A percentile compares a stretch with the other conserved stretches of the same genome.
Evolutionary conservation across 1,140 invertebrate species (phyloP).

Genomic region (Brachystomella parvula): DNA sequence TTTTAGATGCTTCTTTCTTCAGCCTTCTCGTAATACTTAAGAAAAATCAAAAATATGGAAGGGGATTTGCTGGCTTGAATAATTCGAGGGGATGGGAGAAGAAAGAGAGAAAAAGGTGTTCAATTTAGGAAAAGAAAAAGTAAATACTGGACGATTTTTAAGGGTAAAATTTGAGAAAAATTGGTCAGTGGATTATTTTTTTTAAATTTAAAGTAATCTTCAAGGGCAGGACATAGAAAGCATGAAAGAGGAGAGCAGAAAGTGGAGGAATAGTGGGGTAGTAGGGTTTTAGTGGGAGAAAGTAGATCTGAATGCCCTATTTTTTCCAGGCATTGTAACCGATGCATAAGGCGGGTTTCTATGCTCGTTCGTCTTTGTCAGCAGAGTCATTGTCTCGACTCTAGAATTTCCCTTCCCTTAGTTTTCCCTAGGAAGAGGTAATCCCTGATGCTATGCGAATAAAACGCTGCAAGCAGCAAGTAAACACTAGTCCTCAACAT

Average conservation of each 20-base stretch:
- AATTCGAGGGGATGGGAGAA: not conserved
- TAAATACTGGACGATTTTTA: not conserved
- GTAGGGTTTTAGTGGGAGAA: conserved; percentile 3
- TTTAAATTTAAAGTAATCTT: not conserved
- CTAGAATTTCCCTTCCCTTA: not conserved
- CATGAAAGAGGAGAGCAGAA: not conserved
- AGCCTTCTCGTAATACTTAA: not conserved
- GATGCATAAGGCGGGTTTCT: conserved; percentile 4
- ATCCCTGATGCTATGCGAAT: too few relatives aligned
- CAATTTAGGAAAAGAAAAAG: not conserved
- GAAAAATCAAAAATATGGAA: not conserved
- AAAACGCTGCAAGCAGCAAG: too few relatives aligned
- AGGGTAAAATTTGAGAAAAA: not conserved
- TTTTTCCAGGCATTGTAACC: too few relatives aligned
- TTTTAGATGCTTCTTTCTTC: not conserved
- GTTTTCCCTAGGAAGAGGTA: too few relatives aligned
- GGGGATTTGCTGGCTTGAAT: not conserved
- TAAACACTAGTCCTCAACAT: too few relatives aligned
- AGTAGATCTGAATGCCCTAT: not conserved
- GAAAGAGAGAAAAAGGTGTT: not conserved
- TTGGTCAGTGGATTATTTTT: not conserved
- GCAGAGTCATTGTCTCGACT: not conserved
- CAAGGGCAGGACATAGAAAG: too few relatives aligned
- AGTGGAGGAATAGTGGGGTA: not conserved
- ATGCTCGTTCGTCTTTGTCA: conserved; percentile 7